Evolutionary conservation across 2,113 vertebrate species (phyloP), one percentile per base, ranked within the genome.

Genomic region (Platichthys stellatus): DNA sequence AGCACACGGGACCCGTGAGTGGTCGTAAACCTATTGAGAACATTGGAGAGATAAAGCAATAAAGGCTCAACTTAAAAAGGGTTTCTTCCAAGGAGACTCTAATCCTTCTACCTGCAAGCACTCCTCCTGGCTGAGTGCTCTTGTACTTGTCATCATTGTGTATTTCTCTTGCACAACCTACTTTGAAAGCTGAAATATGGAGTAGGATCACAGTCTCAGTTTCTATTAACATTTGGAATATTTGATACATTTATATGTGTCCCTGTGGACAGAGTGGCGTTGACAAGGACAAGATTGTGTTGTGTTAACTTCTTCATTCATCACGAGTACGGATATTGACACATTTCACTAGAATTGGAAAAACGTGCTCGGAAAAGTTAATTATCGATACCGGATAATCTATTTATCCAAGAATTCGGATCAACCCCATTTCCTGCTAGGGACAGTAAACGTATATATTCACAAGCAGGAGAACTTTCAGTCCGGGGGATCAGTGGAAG

Each of bases 1-100:
- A 74, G 78, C 23, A 47, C 45, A 45, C 31, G 45, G 62, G 67
- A 53, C 40, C 40, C 43, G 43, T 23, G 40, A 60, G 71, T 23
- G 51, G 17, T 53, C 1, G 3, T 26, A 67, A 72, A 66, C 54
- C 56, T 49, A 14, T 35, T 35, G 61, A 61, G 67, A 76, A 38
- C 49, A 63, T 23, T 2, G 5, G 38, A 26, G 45, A 70, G 40
- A 13, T 1, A 31, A 59, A 23, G 60, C 3, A 64, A 59, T 58
- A 69, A 59, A 69, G 23, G 40, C 28, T 40, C 13, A 14, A 26
- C 40, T 69, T 21, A 26, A 69, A 68, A 58, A 7, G 11, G 2
- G n/a, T 11, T 26, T 18, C 5, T 18, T 51, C 28, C 17, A 17
- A 26, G 12, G 43, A 53, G 4, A 40, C 14, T 3, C 20, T 70